Base-by-base conservation (phyloP, 2,888 invertebrate species). In the Isoperla grammatica region DNA sequence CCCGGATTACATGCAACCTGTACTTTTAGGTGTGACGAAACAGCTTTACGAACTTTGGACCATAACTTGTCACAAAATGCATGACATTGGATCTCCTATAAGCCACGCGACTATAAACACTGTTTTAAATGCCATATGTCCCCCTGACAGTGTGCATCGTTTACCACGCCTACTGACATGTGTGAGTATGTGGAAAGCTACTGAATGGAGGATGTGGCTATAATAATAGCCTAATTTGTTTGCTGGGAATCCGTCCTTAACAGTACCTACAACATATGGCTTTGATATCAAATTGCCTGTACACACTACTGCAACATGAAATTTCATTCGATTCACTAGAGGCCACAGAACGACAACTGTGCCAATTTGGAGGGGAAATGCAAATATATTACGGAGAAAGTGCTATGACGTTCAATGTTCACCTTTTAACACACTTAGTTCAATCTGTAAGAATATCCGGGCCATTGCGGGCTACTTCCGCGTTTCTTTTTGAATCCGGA, bases 1-100 rank as follows among this genome's bases (percentile, higher is more conserved):
- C 12, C 59, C 60, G 12, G 63, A 65, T 46, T 40, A 61, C 17
- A 53, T 60, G 45, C 63, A 65, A 45, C 62, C 56, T 20, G 53
- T 17, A 12, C 54, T 45, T 15, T 39, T 59, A 15, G 58, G 62
- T 8, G 61, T 62, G 17, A 59, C 57, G 2, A 42, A 50, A 22
- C 58, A 46, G 39, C 45, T 49, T 39, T 57, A 43, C 59, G 60
- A 46, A 19, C 11, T 43, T 20, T 59, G 46, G 56, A 55, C 35
- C 13, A 42, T 2, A 12, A 49, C 12, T n/a, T 12, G 9, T 3
- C 45, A 45, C 4, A 45, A 45, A 17, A 17, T 6, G 4, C 22
- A 49, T 23, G 20, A 49, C n/a, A 42, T 37, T 60, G 15, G 54
- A 55, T 43, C 55, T 19, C 29, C 11, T 1, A 39, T 23, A 6